phyloP scores from a whole-genome alignment of 2,888 invertebrate genomes.

The Punctoribates punctum region DNA sequence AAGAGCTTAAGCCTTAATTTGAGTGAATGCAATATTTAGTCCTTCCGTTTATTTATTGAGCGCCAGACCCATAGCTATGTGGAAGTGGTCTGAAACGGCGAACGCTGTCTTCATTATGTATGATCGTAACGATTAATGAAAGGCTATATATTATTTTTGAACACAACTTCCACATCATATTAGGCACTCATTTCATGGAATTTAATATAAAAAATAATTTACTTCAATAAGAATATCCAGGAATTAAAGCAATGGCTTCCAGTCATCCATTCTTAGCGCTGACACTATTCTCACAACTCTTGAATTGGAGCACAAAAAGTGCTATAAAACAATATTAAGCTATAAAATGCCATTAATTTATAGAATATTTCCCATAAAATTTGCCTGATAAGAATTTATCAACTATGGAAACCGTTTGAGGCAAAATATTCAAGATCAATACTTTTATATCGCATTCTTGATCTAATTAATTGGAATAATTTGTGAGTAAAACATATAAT shows the following conservation, averaged over 20 bases:
- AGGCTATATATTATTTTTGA: conserved; percentile 22
- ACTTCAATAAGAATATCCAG: neutral
- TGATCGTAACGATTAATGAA: conserved; percentile 24
- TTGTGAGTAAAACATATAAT: too few species aligned
- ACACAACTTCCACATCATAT: neutral
- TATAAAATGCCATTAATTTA: neutral
- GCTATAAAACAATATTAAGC: neutral
- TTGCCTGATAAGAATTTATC: neutral
- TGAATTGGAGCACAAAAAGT: neutral
- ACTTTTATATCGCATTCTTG: too few species aligned
- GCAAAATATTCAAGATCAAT: too few species aligned
- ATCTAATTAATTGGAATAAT: too few species aligned
- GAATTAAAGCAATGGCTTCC: neutral
- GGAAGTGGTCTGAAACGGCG: neutral
- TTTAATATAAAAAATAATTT: conserved; percentile 19
- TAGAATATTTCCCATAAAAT: neutral
- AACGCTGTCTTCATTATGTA: conserved; percentile 8
- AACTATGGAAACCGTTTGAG: too few species aligned
- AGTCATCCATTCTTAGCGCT: neutral
- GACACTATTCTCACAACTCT: neutral
- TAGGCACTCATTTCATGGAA: neutral
- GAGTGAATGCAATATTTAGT: conserved; percentile 32
- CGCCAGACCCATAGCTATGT: conserved; percentile 14
- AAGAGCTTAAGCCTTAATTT: conserved; percentile 32
- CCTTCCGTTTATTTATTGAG: conserved; percentile 30